phyloP scores from a whole-genome alignment of 2,113 vertebrate species.

The Atrichornis clamosus region DNA sequence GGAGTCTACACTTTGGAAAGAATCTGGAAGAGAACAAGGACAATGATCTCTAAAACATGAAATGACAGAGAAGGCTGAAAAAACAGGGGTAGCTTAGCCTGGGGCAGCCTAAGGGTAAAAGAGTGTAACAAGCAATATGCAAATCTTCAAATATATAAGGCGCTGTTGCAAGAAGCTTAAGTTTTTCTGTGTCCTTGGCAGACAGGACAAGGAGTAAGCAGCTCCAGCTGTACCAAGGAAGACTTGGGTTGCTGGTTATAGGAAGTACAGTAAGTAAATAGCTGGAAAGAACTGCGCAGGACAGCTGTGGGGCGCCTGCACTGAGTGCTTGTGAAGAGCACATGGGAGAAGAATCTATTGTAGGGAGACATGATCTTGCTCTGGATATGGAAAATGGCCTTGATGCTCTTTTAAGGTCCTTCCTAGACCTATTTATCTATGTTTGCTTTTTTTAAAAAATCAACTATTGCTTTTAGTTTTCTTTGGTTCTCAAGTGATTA shows the following conservation, averaged over 20 bases:
- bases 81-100: not conserved
- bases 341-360: not conserved
- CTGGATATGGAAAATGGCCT: not conserved
- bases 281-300: not conserved
- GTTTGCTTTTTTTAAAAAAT: not conserved
- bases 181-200: not conserved
- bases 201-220: not conserved
- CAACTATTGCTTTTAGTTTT: not conserved
- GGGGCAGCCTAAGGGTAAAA: not conserved
- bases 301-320: not conserved
- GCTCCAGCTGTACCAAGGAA: not conserved
- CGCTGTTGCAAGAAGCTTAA: not conserved
- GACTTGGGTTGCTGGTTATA: not conserved
- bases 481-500: not conserved
- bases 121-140: not conserved
- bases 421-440: not conserved
- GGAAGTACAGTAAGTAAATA: not conserved
- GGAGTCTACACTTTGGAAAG: not conserved
- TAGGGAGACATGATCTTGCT: not conserved
- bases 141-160: not conserved
- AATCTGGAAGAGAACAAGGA: not conserved
- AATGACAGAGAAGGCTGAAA: not conserved
- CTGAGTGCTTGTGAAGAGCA: not conserved
- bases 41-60: not conserved
- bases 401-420: not conserved